phyloP scores from a whole-genome alignment of 2,113 vertebrate genomes.

The Protobothrops mucrosquamatus region DNA sequence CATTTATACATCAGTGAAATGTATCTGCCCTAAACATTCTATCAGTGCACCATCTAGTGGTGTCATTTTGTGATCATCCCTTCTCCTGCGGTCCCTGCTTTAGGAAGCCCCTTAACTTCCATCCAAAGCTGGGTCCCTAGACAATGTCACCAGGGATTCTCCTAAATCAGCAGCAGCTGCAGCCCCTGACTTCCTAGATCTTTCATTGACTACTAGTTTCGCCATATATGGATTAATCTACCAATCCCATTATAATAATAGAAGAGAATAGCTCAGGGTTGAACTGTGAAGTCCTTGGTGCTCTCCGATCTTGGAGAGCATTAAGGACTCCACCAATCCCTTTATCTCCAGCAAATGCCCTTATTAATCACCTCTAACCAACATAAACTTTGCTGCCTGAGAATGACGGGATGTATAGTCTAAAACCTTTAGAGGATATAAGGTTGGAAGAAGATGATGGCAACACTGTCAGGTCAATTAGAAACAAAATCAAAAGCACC shows the following conservation, averaged over 20 bases:
- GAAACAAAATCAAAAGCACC: neutral
- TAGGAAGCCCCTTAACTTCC: neutral
- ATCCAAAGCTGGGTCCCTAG: neutral
- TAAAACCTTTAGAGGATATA: neutral
- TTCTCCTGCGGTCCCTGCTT: neutral
- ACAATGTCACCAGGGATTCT: neutral
- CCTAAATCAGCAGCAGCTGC: neutral
- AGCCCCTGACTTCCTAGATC: neutral
- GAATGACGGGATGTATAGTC: neutral
- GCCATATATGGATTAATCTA: neutral
- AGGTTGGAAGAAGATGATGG: neutral
- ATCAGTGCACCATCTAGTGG: neutral
- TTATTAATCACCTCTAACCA: neutral
- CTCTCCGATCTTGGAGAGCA: neutral
- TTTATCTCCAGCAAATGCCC: neutral
- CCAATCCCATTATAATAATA: neutral
- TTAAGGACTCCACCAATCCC: neutral
- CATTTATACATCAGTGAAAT: neutral
- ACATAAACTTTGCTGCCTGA: neutral
- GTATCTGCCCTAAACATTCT: neutral
- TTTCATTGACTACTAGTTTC: neutral
- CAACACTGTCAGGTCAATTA: neutral
- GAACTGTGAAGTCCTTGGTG: neutral
- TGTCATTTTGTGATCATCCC: neutral
- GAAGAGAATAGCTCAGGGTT: neutral